Percentiles rank a stretch among this genome's conserved stretches.
phyloP scores from a whole-genome alignment of 2,113 vertebrate species.

The Recurvirostra avosetta region DNA sequence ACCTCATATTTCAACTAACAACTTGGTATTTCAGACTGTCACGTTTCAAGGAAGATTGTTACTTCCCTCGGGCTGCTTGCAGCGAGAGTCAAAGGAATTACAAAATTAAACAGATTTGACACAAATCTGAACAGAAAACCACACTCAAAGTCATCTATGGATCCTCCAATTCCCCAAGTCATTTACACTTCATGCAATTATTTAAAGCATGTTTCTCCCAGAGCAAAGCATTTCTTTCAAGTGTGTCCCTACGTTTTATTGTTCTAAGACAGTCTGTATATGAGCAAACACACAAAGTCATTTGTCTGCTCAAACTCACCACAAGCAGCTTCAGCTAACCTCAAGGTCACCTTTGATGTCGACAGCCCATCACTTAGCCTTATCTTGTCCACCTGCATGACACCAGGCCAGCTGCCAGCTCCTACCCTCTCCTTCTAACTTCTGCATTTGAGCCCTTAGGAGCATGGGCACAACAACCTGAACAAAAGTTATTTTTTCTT shows the following conservation, averaged over 20 bases:
- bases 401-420: not conserved
- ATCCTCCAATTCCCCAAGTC: not conserved
- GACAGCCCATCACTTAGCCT: not conserved
- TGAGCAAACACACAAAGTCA: not conserved
- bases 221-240: not conserved
- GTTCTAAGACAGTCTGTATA: not conserved
- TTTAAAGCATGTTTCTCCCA: not conserved
- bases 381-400: too few species aligned
- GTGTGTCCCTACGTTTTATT: fast-evolving
- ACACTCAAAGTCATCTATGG: not conserved
- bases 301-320: not conserved
- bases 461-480: not conserved
- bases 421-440: not conserved
- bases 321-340: not conserved
- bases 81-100: not conserved
- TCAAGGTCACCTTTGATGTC: not conserved
- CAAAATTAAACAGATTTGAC: not conserved
- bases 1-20: not conserved
- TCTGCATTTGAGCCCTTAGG: not conserved
- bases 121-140: not conserved
- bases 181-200: not conserved
- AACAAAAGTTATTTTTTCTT: not conserved
- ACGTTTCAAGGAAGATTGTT: not conserved
- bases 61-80: not conserved
- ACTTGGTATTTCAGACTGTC: not conserved